A percentile compares a stretch with the other conserved stretches of the same genome.
phyloP scores from a whole-genome alignment of 2,888 invertebrate genomes.

The Cancer borealis region DNA sequence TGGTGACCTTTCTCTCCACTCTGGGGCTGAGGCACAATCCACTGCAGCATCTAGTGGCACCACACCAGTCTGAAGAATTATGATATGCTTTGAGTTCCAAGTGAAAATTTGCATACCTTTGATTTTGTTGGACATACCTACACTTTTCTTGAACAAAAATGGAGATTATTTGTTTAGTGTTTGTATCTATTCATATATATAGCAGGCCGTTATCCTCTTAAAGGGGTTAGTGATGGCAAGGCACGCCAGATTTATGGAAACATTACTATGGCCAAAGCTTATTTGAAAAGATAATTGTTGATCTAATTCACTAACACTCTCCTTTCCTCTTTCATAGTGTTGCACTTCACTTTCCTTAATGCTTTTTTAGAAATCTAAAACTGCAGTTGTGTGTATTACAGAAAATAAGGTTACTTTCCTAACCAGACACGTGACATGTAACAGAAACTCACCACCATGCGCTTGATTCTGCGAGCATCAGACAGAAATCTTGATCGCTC shows the following conservation, averaged over 20 bases:
- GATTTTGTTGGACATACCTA: background rate
- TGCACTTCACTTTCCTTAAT: too few relatives aligned
- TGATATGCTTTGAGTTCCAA: background rate
- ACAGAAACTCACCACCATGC: constrained; percentile 73
- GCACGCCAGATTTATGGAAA: too few relatives aligned
- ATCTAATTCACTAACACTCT: background rate
- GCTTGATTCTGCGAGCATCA: constrained; percentile 73
- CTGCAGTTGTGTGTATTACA: background rate
- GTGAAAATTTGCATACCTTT: background rate
- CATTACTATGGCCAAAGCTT: too few relatives aligned
- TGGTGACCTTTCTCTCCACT: constrained; percentile 64
- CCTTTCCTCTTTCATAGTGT: background rate
- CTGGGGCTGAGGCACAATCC: constrained; percentile 68
- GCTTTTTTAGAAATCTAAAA: too few relatives aligned
- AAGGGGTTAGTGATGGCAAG: too few relatives aligned
- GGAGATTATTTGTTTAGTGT: background rate
- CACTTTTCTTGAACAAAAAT: too few relatives aligned
- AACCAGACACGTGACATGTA: background rate
- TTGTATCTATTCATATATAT: background rate
- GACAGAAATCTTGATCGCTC: constrained; percentile 65
- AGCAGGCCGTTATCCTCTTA: too few relatives aligned
- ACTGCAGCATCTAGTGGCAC: constrained; percentile 69
- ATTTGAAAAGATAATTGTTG: too few relatives aligned
- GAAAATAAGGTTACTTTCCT: background rate
- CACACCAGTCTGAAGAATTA: constrained; percentile 63